These are phyloP conservation scores for Oopsacas minuta DNA, from an alignment of 37 sponge, comb jelly and placozoan species.

Conservation along the genomic window DNA sequence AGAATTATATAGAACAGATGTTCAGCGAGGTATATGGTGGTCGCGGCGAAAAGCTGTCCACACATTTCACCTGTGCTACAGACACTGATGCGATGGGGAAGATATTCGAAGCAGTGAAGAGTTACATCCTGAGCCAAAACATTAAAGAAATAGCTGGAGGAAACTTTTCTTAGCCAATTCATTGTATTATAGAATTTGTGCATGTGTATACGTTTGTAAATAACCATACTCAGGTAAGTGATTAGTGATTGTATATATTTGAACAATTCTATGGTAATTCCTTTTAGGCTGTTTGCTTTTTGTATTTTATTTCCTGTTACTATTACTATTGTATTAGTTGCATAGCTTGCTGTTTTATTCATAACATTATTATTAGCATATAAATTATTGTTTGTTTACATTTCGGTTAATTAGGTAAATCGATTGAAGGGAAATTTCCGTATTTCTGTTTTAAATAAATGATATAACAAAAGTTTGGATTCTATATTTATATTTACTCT, in stretches of 20 bases:
- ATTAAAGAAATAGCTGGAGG: constrained; percentile 23
- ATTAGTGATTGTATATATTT: background rate
- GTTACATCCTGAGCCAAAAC: constrained; percentile 36
- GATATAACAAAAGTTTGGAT: no score
- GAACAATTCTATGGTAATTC: background rate
- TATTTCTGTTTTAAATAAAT: no score
- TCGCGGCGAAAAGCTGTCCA: constrained; percentile 32
- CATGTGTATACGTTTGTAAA: background rate
- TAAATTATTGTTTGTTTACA: no score
- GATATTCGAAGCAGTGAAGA: constrained; percentile 74
- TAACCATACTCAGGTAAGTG: background rate
- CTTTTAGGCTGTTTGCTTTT: background rate
- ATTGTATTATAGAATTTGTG: background rate
- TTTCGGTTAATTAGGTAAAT: no score
- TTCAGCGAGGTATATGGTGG: background rate
- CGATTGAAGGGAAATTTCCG: no score
- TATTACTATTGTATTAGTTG: background rate
- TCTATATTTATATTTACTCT: no score
- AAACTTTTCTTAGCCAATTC: background rate
- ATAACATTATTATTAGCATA: no score
- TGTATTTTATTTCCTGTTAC: background rate
- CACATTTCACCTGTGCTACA: constrained; percentile 95
- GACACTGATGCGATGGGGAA: constrained; percentile 90
- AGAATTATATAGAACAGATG: background rate
- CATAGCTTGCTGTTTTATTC: no score